These are phyloP conservation scores for Lepidurus couesii DNA, from an alignment of 1,140 invertebrate species.

Conservation along the genomic window DNA sequence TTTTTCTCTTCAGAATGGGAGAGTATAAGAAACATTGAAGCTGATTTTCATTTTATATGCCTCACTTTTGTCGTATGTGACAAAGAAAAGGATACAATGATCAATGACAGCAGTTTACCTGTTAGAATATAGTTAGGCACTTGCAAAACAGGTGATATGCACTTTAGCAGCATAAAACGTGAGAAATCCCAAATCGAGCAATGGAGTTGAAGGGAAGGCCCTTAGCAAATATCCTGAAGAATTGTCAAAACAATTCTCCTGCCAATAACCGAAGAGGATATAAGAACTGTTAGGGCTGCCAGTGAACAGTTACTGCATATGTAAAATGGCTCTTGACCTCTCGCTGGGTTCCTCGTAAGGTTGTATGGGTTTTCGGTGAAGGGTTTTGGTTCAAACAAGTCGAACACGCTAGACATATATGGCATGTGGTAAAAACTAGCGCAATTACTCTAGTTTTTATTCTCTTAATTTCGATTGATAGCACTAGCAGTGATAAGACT, in stretches of 20 bases:
- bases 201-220: not conserved
- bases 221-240: not conserved
- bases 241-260: not conserved
- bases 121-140: not conserved
- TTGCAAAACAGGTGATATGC: not conserved
- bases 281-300: not conserved
- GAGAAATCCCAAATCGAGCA: not conserved
- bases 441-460: no score
- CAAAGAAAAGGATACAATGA: not conserved
- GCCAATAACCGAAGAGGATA: not conserved
- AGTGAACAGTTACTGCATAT: not conserved
- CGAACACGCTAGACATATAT: no score
- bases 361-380: no score
- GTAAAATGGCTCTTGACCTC: not conserved
- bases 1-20: no score
- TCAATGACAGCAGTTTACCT: not conserved
- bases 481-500: no score
- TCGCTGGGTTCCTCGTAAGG: not conserved
- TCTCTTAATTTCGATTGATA: no score
- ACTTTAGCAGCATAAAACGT: not conserved
- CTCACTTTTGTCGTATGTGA: not conserved
- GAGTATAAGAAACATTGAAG: no score
- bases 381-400: no score
- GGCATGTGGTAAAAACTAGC: no score
- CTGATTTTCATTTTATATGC: not conserved